Evolutionary conservation across 2,888 invertebrate species (phyloP).

Genomic region (Cheilosia impressa): DNA sequence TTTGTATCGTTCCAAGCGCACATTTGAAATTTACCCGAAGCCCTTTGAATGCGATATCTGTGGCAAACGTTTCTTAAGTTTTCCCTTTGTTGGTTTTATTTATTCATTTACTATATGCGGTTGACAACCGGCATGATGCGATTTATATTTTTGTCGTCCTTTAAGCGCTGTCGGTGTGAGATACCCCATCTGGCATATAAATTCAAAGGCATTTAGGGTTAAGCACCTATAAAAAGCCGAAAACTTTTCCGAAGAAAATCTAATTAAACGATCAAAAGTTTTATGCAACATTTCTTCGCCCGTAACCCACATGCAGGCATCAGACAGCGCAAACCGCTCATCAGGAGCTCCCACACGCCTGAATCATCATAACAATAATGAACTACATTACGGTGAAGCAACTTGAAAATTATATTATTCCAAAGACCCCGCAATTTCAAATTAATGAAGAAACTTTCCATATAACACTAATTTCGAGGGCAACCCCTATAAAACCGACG

Average conservation of each 20-base stretch:
- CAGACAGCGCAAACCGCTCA: neutral
- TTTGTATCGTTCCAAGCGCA: too few relatives aligned
- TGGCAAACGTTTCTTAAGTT: too few relatives aligned
- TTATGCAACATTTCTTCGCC: slow-evolving; percentile 32
- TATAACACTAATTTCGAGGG: slow-evolving; percentile 70
- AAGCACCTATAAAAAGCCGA: slow-evolving; percentile 13
- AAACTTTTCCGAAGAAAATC: slow-evolving; percentile 45
- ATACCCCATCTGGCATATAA: slow-evolving; percentile 1
- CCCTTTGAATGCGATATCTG: too few relatives aligned
- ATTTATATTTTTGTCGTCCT: slow-evolving; percentile 11
- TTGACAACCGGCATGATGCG: slow-evolving; percentile 17
- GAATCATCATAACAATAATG: slow-evolving; percentile 53
- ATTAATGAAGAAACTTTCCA: slow-evolving; percentile 72
- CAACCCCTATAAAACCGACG: slow-evolving; percentile 42
- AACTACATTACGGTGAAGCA: slow-evolving; percentile 51
- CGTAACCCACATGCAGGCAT: neutral
- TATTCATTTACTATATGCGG: too few relatives aligned
- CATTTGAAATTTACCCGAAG: too few relatives aligned
- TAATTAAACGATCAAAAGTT: slow-evolving; percentile 49
- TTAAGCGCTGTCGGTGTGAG: too few relatives aligned
- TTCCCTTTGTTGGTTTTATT: too few relatives aligned
- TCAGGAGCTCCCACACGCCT: slow-evolving; percentile 7
- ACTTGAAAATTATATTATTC: slow-evolving; percentile 65
- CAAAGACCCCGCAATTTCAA: slow-evolving; percentile 63
- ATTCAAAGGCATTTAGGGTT: slow-evolving; percentile 18